Evolutionary conservation across 2,888 invertebrate species (phyloP).

Genomic region (Marronus borbonicus): DNA sequence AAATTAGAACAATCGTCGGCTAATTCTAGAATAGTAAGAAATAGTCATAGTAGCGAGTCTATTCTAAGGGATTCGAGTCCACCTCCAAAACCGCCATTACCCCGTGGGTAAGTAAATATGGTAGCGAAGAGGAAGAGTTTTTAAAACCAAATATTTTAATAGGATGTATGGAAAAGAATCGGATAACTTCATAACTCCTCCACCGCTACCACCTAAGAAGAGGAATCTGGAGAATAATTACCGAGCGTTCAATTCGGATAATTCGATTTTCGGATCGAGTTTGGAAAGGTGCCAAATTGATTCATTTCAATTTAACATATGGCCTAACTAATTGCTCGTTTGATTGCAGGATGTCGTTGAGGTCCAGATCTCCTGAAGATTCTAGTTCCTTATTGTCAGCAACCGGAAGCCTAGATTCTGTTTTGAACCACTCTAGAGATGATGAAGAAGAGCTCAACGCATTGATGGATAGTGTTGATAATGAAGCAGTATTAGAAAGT

Average conservation of each 20-base stretch:
- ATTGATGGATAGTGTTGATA: constrained; percentile 71
- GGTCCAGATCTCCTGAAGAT: constrained; percentile 83
- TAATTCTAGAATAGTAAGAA: constrained; percentile 72
- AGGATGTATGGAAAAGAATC: constrained; percentile 62
- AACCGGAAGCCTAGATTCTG: constrained; percentile 89
- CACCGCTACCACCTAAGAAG: constrained; percentile 86
- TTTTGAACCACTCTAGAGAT: constrained; percentile 89
- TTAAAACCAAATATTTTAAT: constrained; percentile 3
- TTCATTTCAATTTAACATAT: neutral
- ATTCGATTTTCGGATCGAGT: constrained; percentile 77
- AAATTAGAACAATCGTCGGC: constrained; percentile 75
- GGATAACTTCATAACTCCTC: constrained; percentile 78
- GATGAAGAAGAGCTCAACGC: constrained; percentile 84
- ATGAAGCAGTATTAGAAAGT: constrained; percentile 63
- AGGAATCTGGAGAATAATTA: constrained; percentile 71
- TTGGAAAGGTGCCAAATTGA: constrained; percentile 72
- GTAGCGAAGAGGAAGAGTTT: constrained; percentile 26
- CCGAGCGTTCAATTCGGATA: constrained; percentile 72
- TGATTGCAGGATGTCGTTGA: constrained; percentile 76
- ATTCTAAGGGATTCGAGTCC: constrained; percentile 81
- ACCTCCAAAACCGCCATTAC: constrained; percentile 92
- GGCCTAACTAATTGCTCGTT: neutral
- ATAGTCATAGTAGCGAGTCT: constrained; percentile 88
- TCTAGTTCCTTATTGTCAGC: constrained; percentile 78
- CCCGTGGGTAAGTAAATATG: constrained; percentile 75